phyloP scores from a whole-genome alignment of 2,888 invertebrate species.

The Pogonocherus hispidulus region DNA sequence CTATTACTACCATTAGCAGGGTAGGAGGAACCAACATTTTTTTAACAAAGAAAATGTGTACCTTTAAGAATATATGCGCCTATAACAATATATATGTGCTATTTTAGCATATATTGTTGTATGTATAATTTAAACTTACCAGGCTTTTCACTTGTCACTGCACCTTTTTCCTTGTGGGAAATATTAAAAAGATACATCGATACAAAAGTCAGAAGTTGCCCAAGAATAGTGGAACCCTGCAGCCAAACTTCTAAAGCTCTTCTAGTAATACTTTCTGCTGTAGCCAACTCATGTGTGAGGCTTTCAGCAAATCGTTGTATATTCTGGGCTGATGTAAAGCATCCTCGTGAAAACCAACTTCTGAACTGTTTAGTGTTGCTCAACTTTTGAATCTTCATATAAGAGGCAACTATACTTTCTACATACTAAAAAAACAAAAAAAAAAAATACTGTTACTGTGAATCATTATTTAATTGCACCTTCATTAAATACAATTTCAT shows the following conservation, averaged over 20 bases:
- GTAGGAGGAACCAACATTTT: too few relatives aligned
- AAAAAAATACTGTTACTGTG: too few relatives aligned
- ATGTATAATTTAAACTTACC: conserved; percentile 34
- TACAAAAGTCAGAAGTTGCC: conserved; percentile 70
- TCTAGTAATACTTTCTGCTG: conserved; percentile 64
- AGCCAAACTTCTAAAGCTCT: conserved; percentile 70
- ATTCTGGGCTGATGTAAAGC: conserved; percentile 71
- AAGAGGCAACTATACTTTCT: conserved; percentile 82
- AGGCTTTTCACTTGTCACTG: conserved; percentile 46
- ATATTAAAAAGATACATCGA: conserved; percentile 72
- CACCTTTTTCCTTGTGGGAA: conserved; percentile 69
- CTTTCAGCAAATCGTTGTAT: conserved; percentile 74
- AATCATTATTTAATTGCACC: too few relatives aligned
- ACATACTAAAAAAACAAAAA: conserved; percentile 76
- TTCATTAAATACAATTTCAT: too few relatives aligned
- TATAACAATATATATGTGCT: too few relatives aligned
- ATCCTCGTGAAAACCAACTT: conserved; percentile 75
- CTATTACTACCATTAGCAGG: too few relatives aligned
- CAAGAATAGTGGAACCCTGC: conserved; percentile 68
- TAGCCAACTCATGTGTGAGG: conserved; percentile 70
- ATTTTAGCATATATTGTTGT: too few relatives aligned
- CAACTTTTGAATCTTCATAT: conserved; percentile 78
- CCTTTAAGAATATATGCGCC: too few relatives aligned
- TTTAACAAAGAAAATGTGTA: too few relatives aligned
- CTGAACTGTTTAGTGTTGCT: conserved; percentile 71